Base-by-base conservation (phyloP, 1,140 invertebrate species). In the Meloidogyne chitwoodi region DNA sequence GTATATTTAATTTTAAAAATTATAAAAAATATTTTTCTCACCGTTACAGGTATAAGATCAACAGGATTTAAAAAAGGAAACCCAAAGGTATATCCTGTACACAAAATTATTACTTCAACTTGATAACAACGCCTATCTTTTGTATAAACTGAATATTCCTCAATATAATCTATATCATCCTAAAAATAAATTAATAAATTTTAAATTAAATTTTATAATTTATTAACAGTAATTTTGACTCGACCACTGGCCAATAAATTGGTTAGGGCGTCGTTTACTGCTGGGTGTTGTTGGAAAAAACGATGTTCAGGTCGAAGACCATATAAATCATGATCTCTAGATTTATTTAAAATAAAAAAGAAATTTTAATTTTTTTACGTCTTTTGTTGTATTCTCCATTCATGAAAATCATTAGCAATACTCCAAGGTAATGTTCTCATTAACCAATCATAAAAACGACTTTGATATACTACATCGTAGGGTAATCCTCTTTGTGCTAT, bases 231-330 rank as follows among this genome's bases (percentile, higher is more conserved):
- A 31, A 89, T 81, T 10, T 83, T 83, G 44, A 90, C 86, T 12
- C 86, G 81, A 1, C 90, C 90, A 29, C 81, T 88, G 74, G 89
- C 84, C 14, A 91, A 87, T 19, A 89, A 85, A 77, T 90, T 89
- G 2, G 90, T 88, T 4, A 91, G 80, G 24, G 89, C 88, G 79
- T 91, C 90, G 79, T 90, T 91, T n/a, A 91, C 89, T 62, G 89
- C 90, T 1, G 89, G 88, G 81, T 91, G 90, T 63, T 90, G 89
- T 12, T 84, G 80, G 26, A 88, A 85, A 14, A 88, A 84, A 14
- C 85, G 71, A 77, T 90, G 89, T 29, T 85, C 77, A 19, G 90
- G 90, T 74, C 89, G 85, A 41, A 90, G 76, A 8, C 85, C 82
- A 79, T 88, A 90, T 1, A 85, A 48, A 31, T 87, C 86, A 75